phyloP scores from a whole-genome alignment of 2,888 invertebrate genomes.

The Apamea sordens region DNA sequence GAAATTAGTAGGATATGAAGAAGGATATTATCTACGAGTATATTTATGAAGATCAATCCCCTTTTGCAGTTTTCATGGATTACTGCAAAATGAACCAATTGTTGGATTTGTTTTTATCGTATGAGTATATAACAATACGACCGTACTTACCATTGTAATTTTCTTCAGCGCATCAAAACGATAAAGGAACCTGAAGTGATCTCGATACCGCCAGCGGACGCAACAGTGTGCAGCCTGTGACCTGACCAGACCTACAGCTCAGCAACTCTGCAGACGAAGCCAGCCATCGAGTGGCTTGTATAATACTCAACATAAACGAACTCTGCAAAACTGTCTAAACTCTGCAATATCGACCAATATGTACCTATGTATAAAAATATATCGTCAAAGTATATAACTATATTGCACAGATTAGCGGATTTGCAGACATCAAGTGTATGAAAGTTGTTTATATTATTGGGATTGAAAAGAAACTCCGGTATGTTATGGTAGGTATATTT shows the following conservation, averaged over 20 bases:
- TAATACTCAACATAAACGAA: constrained; percentile 58
- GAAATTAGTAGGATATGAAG: too few species aligned
- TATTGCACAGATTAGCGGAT: constrained; percentile 22
- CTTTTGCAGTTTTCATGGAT: too few species aligned
- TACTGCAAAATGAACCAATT: neutral
- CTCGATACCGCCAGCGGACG: constrained; percentile 82
- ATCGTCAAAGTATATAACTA: neutral
- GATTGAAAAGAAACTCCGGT: constrained; percentile 54
- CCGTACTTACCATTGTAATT: neutral
- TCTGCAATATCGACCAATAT: constrained; percentile 20
- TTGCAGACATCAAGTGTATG: constrained; percentile 6
- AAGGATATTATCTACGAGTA: too few species aligned
- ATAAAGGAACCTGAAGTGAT: constrained; percentile 82
- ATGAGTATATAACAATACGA: neutral
- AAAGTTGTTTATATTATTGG: constrained; percentile 27
- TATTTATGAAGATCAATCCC: neutral
- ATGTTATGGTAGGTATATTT: constrained; percentile 18
- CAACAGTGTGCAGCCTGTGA: constrained; percentile 86
- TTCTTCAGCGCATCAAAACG: constrained; percentile 81
- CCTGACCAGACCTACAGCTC: constrained; percentile 72
- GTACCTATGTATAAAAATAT: neutral
- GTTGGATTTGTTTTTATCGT: neutral
- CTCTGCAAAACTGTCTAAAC: constrained; percentile 20
- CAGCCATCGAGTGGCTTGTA: constrained; percentile 87
- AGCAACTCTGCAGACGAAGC: constrained; percentile 72